Conservation (phyloP, 2,888 invertebrate species). For the Salticus scenicus region DNA sequence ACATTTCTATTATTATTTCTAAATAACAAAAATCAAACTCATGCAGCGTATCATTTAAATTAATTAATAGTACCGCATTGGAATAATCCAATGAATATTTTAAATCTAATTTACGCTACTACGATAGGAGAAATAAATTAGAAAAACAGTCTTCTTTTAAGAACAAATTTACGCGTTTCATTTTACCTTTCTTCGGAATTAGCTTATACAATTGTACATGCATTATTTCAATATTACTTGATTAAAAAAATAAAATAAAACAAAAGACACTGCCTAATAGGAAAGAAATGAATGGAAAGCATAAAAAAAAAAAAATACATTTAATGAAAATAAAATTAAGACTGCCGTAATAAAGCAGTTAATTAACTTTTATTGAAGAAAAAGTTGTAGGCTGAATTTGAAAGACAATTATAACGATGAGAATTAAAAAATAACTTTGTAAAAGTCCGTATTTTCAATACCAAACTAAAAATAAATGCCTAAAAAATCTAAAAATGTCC, state of each 20-base stretch:
- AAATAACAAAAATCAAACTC: too few species aligned
- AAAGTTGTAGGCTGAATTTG: background rate
- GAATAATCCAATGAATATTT: too few species aligned
- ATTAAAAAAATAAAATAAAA: constrained; percentile 7
- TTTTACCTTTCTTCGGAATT: background rate
- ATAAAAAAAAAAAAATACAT: constrained; percentile 31
- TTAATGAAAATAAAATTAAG: constrained; percentile 25
- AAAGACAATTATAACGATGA: background rate
- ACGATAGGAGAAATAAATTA: too few species aligned
- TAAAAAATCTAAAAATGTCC: too few species aligned
- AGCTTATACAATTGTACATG: background rate
- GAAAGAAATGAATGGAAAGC: background rate
- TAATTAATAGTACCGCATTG: too few species aligned
- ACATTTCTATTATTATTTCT: too few species aligned
- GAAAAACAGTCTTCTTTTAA: too few species aligned
- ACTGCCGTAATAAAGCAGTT: constrained; percentile 37
- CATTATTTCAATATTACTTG: background rate
- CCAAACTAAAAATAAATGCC: too few species aligned
- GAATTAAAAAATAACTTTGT: background rate
- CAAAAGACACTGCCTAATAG: background rate
- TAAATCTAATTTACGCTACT: too few species aligned
- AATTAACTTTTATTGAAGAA: constrained; percentile 52
- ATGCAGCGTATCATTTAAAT: too few species aligned
- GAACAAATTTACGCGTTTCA: background rate
- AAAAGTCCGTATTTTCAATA: too few species aligned